phyloP scores from a whole-genome alignment of 2,113 vertebrate genomes.

The Otocyon megalotis region DNA sequence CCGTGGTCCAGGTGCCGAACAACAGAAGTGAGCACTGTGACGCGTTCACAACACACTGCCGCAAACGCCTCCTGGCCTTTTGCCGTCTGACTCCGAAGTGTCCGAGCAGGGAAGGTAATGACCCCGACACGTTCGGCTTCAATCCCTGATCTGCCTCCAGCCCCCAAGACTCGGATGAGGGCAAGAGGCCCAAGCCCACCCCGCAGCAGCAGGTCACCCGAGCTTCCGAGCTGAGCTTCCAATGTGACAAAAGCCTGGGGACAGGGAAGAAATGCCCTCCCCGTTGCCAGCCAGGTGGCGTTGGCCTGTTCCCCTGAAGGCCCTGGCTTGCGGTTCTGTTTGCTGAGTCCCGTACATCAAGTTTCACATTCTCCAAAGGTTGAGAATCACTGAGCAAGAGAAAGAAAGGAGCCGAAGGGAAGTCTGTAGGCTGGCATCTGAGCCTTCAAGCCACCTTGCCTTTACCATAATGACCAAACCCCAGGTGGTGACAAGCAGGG shows the following conservation, averaged over 20 bases:
- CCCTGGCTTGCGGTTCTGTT: background rate
- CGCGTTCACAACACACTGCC: background rate
- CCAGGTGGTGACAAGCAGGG: too few relatives aligned
- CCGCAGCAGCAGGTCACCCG: rapidly evolving
- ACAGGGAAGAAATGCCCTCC: background rate
- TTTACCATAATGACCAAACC: background rate
- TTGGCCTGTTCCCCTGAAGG: background rate
- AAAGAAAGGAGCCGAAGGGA: background rate
- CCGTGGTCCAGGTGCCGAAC: rapidly evolving
- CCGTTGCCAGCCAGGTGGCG: background rate
- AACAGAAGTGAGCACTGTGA: background rate
- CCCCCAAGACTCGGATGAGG: background rate
- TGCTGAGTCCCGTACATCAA: background rate
- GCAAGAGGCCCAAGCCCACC: background rate
- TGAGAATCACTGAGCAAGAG: background rate
- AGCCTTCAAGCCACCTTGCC: background rate
- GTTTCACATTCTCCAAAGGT: rapidly evolving
- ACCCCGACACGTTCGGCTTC: background rate
- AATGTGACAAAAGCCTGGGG: background rate
- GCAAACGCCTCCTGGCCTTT: background rate
- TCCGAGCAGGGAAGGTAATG: background rate
- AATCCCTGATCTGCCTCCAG: background rate
- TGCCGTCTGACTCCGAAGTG: background rate
- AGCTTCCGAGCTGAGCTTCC: background rate
- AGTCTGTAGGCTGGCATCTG: background rate